Evolutionary conservation across 2,797 vertebrate genomes (phyloP).

Genomic region (Poliocrania exsul): DNA sequence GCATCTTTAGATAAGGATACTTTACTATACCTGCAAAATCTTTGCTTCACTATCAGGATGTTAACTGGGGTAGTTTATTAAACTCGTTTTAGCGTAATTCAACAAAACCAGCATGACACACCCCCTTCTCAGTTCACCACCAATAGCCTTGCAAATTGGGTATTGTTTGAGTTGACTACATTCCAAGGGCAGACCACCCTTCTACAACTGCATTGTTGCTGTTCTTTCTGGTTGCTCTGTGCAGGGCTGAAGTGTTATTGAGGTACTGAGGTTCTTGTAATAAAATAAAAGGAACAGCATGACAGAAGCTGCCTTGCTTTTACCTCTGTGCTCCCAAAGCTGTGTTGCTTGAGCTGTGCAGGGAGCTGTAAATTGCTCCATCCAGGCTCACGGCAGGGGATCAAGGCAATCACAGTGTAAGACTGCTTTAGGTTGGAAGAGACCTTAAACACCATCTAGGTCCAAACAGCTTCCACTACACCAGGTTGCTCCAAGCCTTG

Average conservation of each 20-base stretch:
- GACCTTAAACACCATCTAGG: background rate
- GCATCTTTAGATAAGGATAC: no score
- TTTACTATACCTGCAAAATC: no score
- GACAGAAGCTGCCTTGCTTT: background rate
- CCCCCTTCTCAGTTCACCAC: background rate
- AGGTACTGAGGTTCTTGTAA: background rate
- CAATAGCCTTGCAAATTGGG: background rate
- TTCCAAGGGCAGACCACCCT: background rate
- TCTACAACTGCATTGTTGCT: background rate
- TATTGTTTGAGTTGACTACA: background rate
- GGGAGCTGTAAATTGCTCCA: background rate
- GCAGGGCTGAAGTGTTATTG: fast-evolving
- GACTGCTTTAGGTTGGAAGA: background rate
- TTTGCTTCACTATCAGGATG: no score
- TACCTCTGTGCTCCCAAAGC: background rate
- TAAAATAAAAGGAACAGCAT: background rate
- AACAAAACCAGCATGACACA: background rate
- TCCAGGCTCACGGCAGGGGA: background rate
- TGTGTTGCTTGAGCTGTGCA: background rate
- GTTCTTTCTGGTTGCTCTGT: background rate
- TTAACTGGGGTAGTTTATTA: no score
- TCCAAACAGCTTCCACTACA: background rate
- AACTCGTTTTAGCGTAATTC: background rate
- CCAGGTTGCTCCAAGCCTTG: no score
- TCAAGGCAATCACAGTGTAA: background rate